Conservation (phyloP, 2,113 vertebrate species). For the Semicossyphus pulcher region DNA sequence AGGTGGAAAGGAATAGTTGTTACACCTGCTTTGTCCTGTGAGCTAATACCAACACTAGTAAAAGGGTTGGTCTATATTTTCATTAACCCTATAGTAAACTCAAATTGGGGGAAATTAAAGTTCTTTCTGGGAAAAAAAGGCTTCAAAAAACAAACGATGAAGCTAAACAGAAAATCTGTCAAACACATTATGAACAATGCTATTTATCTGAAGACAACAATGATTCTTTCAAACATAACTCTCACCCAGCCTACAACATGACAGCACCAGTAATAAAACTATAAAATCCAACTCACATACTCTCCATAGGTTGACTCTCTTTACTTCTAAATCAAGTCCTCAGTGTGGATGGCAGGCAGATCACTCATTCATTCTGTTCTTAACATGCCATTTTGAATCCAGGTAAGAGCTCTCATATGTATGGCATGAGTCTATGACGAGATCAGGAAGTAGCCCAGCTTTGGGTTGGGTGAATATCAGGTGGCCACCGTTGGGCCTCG, state of each 20-base stretch:
- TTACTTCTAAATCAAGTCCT: background rate
- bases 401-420: background rate
- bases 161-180: too few relatives aligned
- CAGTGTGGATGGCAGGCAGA: background rate
- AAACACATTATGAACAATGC: too few relatives aligned
- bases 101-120: too few relatives aligned
- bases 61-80: too few relatives aligned
- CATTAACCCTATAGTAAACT: too few relatives aligned
- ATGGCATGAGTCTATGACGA: fast-evolving
- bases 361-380: background rate
- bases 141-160: too few relatives aligned
- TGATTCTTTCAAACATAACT: background rate
- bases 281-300: slow-evolving; percentile 37
- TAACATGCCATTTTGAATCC: background rate
- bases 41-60: too few relatives aligned
- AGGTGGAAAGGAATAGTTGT: too few relatives aligned
- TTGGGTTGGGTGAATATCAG: background rate
- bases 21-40: too few relatives aligned
- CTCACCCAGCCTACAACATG: background rate
- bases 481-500: background rate
- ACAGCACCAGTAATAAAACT: background rate
- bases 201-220: too few relatives aligned
- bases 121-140: too few relatives aligned
- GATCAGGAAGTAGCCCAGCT: background rate
- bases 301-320: background rate